Evolutionary conservation across 92 coral and sea anemone genomes (phyloP).

Genomic region (Virgularia gustaviana): DNA sequence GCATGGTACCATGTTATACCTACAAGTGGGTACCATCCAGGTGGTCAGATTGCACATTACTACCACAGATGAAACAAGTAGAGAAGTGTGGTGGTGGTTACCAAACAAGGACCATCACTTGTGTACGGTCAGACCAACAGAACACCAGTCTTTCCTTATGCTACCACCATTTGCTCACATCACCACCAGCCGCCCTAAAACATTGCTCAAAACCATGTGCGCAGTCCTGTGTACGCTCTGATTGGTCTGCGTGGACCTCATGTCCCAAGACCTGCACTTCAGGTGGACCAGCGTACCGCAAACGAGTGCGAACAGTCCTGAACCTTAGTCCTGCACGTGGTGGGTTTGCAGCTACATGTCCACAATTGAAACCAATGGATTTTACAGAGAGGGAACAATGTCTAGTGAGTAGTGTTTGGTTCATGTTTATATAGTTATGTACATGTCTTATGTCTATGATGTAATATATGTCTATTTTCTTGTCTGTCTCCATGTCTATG

Average conservation of each 20-base stretch:
- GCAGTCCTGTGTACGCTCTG: slow-evolving; percentile 9
- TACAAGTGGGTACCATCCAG: slow-evolving; percentile 3
- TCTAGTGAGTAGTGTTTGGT: no score
- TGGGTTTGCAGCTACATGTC: slow-evolving; percentile 25
- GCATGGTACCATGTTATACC: slow-evolving; percentile 4
- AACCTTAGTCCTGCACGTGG: slow-evolving; percentile 31
- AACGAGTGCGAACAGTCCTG: slow-evolving; percentile 10
- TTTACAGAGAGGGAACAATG: slow-evolving; percentile 12
- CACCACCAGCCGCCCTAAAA: slow-evolving; percentile 15
- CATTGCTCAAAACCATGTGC: slow-evolving; percentile 23
- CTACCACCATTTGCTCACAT: not conserved
- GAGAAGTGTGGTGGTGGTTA: slow-evolving; percentile 20
- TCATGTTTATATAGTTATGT: no score
- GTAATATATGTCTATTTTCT: no score
- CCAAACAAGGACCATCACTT: slow-evolving; percentile 18
- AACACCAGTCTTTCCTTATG: not conserved
- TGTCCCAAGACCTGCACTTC: slow-evolving; percentile 9
- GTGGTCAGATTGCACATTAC: slow-evolving; percentile 7
- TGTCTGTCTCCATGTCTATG: no score
- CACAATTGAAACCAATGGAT: slow-evolving; percentile 15
- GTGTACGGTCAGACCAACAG: slow-evolving; percentile 12
- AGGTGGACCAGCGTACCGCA: not conserved
- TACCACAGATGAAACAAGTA: not conserved
- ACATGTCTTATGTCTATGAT: no score
- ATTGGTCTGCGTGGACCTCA: slow-evolving; percentile 18